These are phyloP conservation scores for Pteronotus mesoamericanus DNA, from an alignment of 2,797 vertebrate genomes.

Conservation along the genomic window DNA sequence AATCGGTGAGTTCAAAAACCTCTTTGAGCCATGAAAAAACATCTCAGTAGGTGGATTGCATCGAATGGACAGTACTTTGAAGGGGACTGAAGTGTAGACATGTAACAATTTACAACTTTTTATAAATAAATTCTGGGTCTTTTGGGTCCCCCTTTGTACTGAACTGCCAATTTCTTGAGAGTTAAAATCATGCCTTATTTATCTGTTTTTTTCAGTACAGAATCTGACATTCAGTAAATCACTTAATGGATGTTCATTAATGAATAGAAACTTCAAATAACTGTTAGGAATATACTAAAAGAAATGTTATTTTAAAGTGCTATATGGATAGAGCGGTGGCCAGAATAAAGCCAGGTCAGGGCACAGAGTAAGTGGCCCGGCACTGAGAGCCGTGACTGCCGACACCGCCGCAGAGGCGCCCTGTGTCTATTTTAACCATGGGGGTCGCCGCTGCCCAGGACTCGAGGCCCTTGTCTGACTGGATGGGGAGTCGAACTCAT, in stretches of 20 bases:
- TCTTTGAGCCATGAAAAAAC: neutral
- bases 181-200: neutral
- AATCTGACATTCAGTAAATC: neutral
- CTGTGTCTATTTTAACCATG: neutral
- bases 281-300: neutral
- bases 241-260: neutral
- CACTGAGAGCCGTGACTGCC: neutral
- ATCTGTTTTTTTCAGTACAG: neutral
- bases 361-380: neutral
- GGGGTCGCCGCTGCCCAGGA: neutral
- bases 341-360: neutral
- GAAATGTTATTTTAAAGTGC: neutral
- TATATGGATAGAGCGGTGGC: neutral
- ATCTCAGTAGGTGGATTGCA: neutral
- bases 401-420: neutral
- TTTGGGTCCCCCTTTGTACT: neutral
- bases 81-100: neutral
- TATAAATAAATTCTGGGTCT: neutral
- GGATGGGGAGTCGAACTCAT: neutral
- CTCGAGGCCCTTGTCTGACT: neutral
- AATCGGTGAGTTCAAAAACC: neutral
- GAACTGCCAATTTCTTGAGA: neutral
- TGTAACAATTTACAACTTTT: neutral
- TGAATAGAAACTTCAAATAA: neutral
- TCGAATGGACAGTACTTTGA: neutral